Base-by-base conservation (phyloP, 2,888 invertebrate species). In the Steinernema hermaphroditum region DNA sequence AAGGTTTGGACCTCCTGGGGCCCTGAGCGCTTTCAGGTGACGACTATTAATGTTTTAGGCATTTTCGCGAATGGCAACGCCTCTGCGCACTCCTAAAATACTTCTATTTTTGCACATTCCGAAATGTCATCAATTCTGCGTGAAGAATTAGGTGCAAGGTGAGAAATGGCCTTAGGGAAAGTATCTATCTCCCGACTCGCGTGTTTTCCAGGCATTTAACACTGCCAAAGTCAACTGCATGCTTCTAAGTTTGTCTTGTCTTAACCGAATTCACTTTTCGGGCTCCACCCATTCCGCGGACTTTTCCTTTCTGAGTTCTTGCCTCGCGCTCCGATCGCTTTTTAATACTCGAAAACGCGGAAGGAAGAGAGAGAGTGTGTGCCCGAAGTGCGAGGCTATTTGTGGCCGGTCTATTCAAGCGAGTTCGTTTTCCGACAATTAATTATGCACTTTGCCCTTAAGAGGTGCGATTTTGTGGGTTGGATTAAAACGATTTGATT, bases 101-200 rank as follows among this genome's bases (percentile, higher is more conserved):
- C 62, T 32, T 62, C 19, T 32, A 62, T 62, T 62, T 62, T 29
- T 62, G 16, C 62, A 32, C 62, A 16, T 27, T 32, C 27, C 32
- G 29, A 24, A 19, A 22, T 22, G 50, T n/a, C 8, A 62, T 62
- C 14, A 29, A 62, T 62, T 50, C 32, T 62, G 62, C 62, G 32
- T 62, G 34, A 62, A 62, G 19, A 62, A 62, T 62, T 62, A 62
- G 27, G 62, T 62, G 62, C 62, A 62, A 62, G 62, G 62, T 62
- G 62, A 62, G 62, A 62, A 62, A 62, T 62, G 62, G 27, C 50
- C 22, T 22, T 19, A 22, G 12, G 50, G n/a, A 19, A 24, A 12
- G 12, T 50, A 50, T 50, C 24, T 22, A 50, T 50, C 50, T 22
- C 24, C 12, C 24, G 50, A 24, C 22, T 22, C 50, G 50, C 50